phyloP scores from a whole-genome alignment of 2,888 invertebrate species.

The Eupeodes latifasciatus region DNA sequence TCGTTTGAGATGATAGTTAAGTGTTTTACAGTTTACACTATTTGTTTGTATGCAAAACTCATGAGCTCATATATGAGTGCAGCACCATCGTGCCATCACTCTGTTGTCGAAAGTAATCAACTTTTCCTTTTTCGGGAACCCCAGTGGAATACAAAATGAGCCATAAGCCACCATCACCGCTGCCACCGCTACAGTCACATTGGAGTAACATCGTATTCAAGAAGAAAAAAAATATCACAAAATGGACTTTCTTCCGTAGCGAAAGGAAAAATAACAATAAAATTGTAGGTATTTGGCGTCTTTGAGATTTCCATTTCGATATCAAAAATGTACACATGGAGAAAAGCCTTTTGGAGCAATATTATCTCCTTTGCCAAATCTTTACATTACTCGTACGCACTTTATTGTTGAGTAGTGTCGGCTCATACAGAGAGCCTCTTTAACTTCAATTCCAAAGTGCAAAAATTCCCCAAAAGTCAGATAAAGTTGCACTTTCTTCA shows the following conservation, averaged over 20 bases:
- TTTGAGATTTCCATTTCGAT: slow-evolving; percentile 68
- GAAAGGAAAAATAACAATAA: slow-evolving; percentile 67
- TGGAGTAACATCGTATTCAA: background rate
- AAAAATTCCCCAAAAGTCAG: slow-evolving; percentile 8
- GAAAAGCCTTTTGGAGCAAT: slow-evolving; percentile 13
- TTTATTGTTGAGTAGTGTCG: slow-evolving; percentile 27
- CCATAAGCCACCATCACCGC: slow-evolving; percentile 6
- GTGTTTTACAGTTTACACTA: slow-evolving; percentile 14
- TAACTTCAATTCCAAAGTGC: slow-evolving; percentile 2
- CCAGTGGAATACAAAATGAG: slow-evolving; percentile 61
- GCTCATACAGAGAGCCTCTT: slow-evolving; percentile 33
- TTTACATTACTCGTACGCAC: slow-evolving; percentile 1
- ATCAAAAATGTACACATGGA: slow-evolving; percentile 9
- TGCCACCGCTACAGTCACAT: background rate
- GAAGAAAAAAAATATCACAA: background rate
- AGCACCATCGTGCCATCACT: slow-evolving; percentile 17
- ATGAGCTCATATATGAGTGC: slow-evolving; percentile 39
- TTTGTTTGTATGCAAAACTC: slow-evolving; percentile 53
- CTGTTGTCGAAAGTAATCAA: slow-evolving; percentile 62
- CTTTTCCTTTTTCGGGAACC: slow-evolving; percentile 70
- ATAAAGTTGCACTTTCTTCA: slow-evolving; percentile 54
- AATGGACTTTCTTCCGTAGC: slow-evolving; percentile 71
- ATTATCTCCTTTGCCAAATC: slow-evolving; percentile 42
- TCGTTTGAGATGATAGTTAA: slow-evolving; percentile 18
- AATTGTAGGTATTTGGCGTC: slow-evolving; percentile 27